Evolutionary conservation across 2,888 invertebrate genomes (phyloP), one percentile per base, ranked within the genome.

Genomic region (Archips crataeganus): DNA sequence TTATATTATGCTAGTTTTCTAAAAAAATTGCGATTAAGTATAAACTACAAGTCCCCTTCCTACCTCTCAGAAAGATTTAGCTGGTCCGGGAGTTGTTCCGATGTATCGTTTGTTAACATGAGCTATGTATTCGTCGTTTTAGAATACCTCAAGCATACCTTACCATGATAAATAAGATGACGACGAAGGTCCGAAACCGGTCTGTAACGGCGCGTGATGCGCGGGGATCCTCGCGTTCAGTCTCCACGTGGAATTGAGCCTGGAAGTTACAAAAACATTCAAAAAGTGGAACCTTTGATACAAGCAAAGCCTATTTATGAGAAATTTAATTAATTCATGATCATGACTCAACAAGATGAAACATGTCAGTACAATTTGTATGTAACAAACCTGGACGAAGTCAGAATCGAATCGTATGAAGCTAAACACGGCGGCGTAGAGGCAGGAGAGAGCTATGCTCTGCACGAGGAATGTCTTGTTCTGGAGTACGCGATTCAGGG

Each of bases 111-210:
- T 23, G 23, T 23, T 23, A 23, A 23, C 23, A 23, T 23, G 23
- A 23, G 23, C 23, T 23, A 23, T 23, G 23, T 23, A 1, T 23
- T 23, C 23, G 23, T 23, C 23, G 1, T 23, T 23, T 1, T 11
- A 11, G 4, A 51, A 51, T 51, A 51, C 13, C 51, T n/a, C n/a
- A 51, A 51, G 6, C 51, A n/a, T 51, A 51, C 51, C 88, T 85
- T 81, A 93, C 94, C 86, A 90, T 87, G 1, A 93, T 87, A 49
- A 93, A 92, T 82, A 91, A 93, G 45, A 94, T 88, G 76, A 94
- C 89, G 78, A 93, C 90, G 11, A 94, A 80, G 0, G 93, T 85
- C 2, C 93, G 83, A 76, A 92, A 91, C 54, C 93, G 85, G 67
- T 91, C 90, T 6, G 87, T 85, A 34, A 90, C 82, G 0, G 81